A percentile compares a stretch with the other conserved stretches of the same genome.
Evolutionary conservation across 2,113 vertebrate genomes (phyloP).

Genomic region (Eurypyga helias): DNA sequence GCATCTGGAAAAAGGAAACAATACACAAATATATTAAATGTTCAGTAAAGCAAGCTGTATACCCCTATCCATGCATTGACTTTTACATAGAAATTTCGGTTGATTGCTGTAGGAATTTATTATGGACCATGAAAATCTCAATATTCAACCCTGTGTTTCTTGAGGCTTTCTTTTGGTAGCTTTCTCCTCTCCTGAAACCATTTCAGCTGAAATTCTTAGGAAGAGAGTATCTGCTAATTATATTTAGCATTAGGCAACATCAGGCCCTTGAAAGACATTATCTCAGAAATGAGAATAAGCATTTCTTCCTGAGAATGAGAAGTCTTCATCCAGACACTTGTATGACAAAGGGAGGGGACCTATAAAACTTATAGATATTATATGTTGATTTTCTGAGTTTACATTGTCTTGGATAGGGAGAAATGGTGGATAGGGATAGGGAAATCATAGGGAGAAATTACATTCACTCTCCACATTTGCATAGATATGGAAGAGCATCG

Average conservation of each 20-base stretch:
- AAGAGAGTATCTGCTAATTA: not conserved
- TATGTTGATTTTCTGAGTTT: not conserved
- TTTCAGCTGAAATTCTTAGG: not conserved
- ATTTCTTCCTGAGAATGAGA: not conserved
- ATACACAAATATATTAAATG: not conserved
- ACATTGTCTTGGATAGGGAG: not conserved
- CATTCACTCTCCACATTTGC: not conserved
- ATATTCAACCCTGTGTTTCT: not conserved
- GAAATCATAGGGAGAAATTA: not conserved
- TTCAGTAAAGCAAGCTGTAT: not conserved
- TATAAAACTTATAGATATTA: not conserved
- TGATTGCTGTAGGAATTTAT: not conserved
- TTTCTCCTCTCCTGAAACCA: not conserved
- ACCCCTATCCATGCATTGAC: not conserved
- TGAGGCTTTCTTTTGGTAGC: not conserved
- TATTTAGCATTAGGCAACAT: not conserved
- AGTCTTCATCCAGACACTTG: not conserved
- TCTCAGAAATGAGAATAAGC: not conserved
- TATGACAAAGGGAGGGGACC: not conserved
- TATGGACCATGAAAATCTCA: accelerated
- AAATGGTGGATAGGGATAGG: too few relatives aligned
- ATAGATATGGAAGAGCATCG: not conserved
- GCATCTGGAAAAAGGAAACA: slow-evolving; percentile 82
- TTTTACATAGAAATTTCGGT: not conserved
- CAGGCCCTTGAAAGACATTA: not conserved